Evolutionary conservation across 2,888 invertebrate species (phyloP).

Genomic region (Dryomyza anilis): DNA sequence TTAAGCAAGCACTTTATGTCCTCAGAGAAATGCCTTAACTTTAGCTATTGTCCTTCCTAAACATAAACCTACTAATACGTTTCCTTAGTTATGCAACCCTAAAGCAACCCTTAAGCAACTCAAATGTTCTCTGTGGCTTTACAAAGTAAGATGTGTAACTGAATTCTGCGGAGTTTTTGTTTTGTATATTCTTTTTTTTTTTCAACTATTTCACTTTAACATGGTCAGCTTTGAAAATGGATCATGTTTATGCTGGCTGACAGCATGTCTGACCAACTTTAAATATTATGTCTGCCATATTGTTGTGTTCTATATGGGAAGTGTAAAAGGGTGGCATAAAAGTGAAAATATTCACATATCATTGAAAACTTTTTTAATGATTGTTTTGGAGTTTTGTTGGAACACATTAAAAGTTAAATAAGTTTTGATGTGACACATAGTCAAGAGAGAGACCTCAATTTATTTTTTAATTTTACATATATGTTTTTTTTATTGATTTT

Average conservation of each 20-base stretch:
- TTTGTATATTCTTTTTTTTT: not conserved
- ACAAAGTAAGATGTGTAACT: not conserved
- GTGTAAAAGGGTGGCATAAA: not conserved
- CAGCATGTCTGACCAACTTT: constrained; percentile 10
- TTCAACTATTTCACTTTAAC: no score
- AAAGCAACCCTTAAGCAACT: not conserved
- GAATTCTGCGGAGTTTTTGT: no score
- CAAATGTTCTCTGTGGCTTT: not conserved
- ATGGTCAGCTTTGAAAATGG: no score
- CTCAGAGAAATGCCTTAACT: no score
- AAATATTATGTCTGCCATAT: not conserved
- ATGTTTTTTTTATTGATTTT: no score
- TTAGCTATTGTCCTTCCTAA: not conserved
- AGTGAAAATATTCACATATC: constrained; percentile 8
- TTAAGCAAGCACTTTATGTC: no score
- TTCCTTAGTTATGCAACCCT: not conserved
- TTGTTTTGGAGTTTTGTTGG: not conserved
- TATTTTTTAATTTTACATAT: no score
- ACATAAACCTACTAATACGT: not conserved
- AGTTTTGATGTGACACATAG: not conserved
- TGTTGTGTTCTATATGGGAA: not conserved
- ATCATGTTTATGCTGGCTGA: not conserved
- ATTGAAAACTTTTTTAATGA: not conserved
- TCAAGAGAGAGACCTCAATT: no score
- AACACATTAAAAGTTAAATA: not conserved